phyloP scores from a whole-genome alignment of 2,888 invertebrate genomes.

The Meta bourneti region DNA sequence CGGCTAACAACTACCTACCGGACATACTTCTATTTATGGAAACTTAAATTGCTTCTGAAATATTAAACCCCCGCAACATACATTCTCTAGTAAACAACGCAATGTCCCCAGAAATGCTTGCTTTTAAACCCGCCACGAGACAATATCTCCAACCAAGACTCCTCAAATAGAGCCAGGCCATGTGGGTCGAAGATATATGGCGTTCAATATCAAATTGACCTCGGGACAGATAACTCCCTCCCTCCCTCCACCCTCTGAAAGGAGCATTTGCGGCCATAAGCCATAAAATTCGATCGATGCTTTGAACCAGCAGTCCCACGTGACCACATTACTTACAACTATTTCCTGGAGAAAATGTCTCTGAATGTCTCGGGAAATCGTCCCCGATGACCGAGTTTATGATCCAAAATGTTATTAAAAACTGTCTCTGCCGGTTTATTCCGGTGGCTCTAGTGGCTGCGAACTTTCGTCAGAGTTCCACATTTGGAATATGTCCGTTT shows the following conservation, averaged over 20 bases:
- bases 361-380: background rate
- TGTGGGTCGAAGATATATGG: too few relatives aligned
- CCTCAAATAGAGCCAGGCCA: too few relatives aligned
- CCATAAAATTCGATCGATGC: background rate
- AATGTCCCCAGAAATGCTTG: too few relatives aligned
- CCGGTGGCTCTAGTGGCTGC: background rate
- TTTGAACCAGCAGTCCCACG: background rate
- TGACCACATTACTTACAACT: background rate
- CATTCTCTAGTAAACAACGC: too few relatives aligned
- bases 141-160: too few relatives aligned
- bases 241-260: background rate
- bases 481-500: too few relatives aligned
- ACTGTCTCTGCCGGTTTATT: background rate
- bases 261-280: background rate
- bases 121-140: too few relatives aligned
- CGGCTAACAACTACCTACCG: too few relatives aligned
- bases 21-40: too few relatives aligned
- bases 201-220: background rate
- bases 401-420: background rate
- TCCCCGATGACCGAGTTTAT: background rate
- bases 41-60: too few relatives aligned
- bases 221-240: background rate
- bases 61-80: too few relatives aligned
- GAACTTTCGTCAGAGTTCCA: too few relatives aligned
- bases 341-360: background rate